phyloP scores from a whole-genome alignment of 1,140 invertebrate genomes.

The Pachyrhynchus sulphureomaculatus region DNA sequence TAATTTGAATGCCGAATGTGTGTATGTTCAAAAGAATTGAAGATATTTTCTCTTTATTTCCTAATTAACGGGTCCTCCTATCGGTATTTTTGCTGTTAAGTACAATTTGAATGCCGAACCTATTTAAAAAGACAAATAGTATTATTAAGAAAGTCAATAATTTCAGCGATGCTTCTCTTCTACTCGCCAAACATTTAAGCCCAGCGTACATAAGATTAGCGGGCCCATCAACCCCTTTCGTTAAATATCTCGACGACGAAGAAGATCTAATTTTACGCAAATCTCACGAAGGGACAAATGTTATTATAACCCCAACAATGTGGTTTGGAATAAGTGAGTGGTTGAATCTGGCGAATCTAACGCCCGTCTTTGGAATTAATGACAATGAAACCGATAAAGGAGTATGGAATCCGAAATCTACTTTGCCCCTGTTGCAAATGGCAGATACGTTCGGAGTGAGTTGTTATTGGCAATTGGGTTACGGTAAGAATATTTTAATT shows the following conservation, averaged over 20 bases:
- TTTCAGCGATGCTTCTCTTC: constrained; percentile 54
- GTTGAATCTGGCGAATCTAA: constrained; percentile 53
- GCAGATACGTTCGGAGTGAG: constrained; percentile 59
- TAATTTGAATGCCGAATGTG: too few species aligned
- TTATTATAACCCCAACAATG: constrained; percentile 43
- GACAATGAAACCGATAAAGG: constrained; percentile 47
- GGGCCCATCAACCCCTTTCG: constrained; percentile 58
- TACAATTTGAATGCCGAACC: too few species aligned
- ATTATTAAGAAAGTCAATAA: too few species aligned
- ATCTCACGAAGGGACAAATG: constrained; percentile 24
- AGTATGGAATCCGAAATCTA: constrained; percentile 56
- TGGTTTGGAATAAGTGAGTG: constrained; percentile 55
- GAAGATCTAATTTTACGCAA: constrained; percentile 31
- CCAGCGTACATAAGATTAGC: constrained; percentile 63
- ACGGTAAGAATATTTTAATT: constrained; percentile 54
- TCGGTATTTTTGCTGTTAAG: too few species aligned
- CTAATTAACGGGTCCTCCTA: too few species aligned
- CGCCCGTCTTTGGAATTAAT: constrained; percentile 55
- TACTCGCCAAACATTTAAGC: constrained; percentile 60
- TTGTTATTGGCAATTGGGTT: constrained; percentile 65
- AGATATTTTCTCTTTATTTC: too few species aligned
- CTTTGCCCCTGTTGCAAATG: constrained; percentile 57
- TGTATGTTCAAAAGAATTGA: too few species aligned
- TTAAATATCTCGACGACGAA: constrained; percentile 52
- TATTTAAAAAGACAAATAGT: too few species aligned